phyloP scores from a whole-genome alignment of 2,888 invertebrate genomes.

The Trachelus troglodyta region DNA sequence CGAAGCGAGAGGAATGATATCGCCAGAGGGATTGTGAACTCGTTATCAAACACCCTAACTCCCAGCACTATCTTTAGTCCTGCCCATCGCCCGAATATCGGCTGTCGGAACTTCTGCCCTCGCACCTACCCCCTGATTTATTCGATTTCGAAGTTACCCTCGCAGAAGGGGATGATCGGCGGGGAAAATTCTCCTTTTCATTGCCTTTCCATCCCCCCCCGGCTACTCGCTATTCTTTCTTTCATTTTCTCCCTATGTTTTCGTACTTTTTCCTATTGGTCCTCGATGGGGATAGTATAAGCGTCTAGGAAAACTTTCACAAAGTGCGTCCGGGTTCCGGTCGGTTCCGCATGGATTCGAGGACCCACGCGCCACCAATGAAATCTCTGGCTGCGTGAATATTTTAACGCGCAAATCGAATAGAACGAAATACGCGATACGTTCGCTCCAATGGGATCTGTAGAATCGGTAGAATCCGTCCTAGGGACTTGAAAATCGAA shows the following conservation, averaged over 20 bases:
- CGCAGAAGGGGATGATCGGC: not conserved
- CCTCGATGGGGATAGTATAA: constrained; percentile 2
- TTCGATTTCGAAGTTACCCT: constrained; percentile 26
- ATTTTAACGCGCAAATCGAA: constrained; percentile 57
- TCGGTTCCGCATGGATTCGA: not conserved
- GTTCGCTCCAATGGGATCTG: not conserved
- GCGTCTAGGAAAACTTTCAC: constrained; percentile 27
- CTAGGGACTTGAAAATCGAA: not conserved
- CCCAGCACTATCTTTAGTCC: constrained; percentile 23
- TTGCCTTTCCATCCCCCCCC: constrained; percentile 8
- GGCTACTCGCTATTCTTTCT: constrained; percentile 8
- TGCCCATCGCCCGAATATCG: constrained; percentile 31
- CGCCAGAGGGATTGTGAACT: constrained; percentile 23
- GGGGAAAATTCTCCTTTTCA: not conserved
- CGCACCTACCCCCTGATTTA: constrained; percentile 27
- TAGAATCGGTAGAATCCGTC: not conserved
- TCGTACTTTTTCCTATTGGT: constrained; percentile 17
- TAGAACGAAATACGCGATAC: constrained; percentile 11
- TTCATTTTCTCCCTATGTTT: constrained; percentile 8
- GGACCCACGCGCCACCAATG: constrained; percentile 51
- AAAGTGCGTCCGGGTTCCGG: constrained; percentile 26
- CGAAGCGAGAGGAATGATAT: not conserved
- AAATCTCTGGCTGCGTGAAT: constrained; percentile 55
- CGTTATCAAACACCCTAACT: constrained; percentile 33
- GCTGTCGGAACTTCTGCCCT: constrained; percentile 27